Base-by-base conservation (phyloP, 2,888 invertebrate genomes). In the Caenorhabditis zanzibari region DNA sequence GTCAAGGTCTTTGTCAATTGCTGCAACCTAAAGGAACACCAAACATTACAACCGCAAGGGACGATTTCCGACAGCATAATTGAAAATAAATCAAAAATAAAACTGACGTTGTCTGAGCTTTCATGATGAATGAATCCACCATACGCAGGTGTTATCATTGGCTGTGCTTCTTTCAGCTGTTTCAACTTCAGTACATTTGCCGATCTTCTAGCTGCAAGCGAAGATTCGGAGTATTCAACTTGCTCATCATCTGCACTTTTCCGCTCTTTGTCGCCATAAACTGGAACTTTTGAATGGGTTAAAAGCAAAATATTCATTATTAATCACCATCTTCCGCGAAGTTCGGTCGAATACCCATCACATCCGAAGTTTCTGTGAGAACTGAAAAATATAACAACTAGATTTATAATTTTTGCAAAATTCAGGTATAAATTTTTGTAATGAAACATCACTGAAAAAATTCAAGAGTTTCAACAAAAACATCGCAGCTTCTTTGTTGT, bases 241-340 rank as follows among this genome's bases (percentile, higher is more conserved):
- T 82, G 76, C 26, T 77, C 79, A 41, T 71, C 81, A n/a, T 79
- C 84, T 9, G 58, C 66, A 16, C 72, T 81, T 69, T 81, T 81
- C 35, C 54, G 44, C 19, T 83, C 81, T 58, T 85, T 83, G 24
- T 85, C 85, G 10, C 89, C 90, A 71, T 90, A 90, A 22, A 90
- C 90, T 90, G 80, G 56, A 90, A 85, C 63, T 56, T 54, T 75
- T 35, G 6, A 16, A 58, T 16, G 38, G n/a, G 12, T 68, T 16
- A 44, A 32, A n/a, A 58, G 26, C 1, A 16, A 32, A 1, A 22
- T 14, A 14, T 16, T 56, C 14, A 61, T 12, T 22, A 76, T 56
- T n/a, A 49, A 72, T 84, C 64, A 91, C 91, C 90, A 68, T 91
- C 90, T 73, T 91, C 90, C 1, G 91, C 91, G 61, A 91, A 91